Conservation (phyloP, 2,797 vertebrate genomes). For the Echiichthys vipera region DNA sequence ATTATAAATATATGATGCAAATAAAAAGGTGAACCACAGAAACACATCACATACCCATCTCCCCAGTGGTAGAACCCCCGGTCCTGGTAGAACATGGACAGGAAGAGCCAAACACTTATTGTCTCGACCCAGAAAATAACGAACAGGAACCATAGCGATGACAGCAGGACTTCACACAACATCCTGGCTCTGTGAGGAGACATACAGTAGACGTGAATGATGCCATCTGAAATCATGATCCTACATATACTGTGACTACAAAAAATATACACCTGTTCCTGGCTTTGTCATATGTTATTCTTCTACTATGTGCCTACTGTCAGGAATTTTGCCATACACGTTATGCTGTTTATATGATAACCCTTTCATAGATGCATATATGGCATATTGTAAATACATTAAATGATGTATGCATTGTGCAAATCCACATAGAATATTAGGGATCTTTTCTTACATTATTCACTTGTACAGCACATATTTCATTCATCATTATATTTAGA, state of each 20-base stretch:
- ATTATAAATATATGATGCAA: background rate
- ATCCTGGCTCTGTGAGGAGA: conserved; percentile 74
- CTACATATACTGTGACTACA: background rate
- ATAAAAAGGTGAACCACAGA: background rate
- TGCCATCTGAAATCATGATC: background rate
- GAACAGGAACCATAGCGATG: conserved; percentile 87
- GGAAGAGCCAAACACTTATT: conserved; percentile 87
- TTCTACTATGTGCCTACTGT: background rate
- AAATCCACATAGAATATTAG: background rate
- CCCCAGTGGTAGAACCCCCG: conserved; percentile 82
- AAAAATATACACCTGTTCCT: background rate
- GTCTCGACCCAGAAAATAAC: conserved; percentile 90
- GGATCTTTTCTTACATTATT: background rate
- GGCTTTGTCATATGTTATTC: background rate
- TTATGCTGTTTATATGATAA: background rate
- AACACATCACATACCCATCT: conserved; percentile 76
- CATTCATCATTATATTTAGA: background rate
- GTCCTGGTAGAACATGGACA: conserved; percentile 87
- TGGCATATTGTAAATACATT: background rate
- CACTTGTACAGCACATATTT: background rate
- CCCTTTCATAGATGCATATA: background rate
- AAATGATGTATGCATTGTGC: background rate
- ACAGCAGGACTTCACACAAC: conserved; percentile 88
- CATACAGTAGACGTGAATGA: background rate
- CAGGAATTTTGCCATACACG: background rate